phyloP scores from a whole-genome alignment of 2,797 vertebrate genomes.

The Pterois miles region DNA sequence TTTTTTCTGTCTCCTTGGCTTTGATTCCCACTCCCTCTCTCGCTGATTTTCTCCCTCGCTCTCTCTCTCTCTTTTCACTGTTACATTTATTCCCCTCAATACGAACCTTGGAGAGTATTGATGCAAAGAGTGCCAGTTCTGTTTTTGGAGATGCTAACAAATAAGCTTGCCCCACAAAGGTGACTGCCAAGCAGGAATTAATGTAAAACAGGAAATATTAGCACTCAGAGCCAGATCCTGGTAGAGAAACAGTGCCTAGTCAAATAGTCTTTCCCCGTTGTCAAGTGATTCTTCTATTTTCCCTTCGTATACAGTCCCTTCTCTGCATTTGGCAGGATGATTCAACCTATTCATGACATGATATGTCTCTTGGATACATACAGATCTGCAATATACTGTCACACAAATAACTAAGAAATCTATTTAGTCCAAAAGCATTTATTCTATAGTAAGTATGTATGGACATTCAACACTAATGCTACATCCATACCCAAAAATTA shows the following conservation, averaged over 20 bases:
- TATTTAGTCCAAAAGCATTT: not conserved
- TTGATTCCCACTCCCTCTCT: conserved; percentile 27
- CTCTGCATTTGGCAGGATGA: conserved; percentile 37
- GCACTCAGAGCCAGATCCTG: conserved; percentile 40
- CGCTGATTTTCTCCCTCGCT: not conserved
- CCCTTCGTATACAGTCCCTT: conserved; percentile 18
- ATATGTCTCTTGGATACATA: not conserved
- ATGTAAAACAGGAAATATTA: conserved; percentile 65
- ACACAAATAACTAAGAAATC: conserved; percentile 5
- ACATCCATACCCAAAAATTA: not conserved
- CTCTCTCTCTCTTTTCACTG: conserved; percentile 18
- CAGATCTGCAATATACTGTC: not conserved
- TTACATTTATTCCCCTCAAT: conserved; percentile 53
- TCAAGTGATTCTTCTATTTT: conserved; percentile 50
- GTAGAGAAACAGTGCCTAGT: conserved; percentile 35
- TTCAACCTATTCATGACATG: conserved; percentile 20
- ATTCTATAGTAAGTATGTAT: not conserved
- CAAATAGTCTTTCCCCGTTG: conserved; percentile 20
- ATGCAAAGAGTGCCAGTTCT: conserved; percentile 59
- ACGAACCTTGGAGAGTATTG: conserved; percentile 60
- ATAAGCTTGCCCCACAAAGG: conserved; percentile 59
- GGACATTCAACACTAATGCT: not conserved
- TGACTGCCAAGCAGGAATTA: conserved; percentile 64
- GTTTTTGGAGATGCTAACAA: conserved; percentile 67
- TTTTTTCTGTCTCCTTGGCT: conserved; percentile 51